These are phyloP conservation scores for Odontocerum albicorne DNA, from an alignment of 2,888 invertebrate species.

Conservation along the genomic window DNA sequence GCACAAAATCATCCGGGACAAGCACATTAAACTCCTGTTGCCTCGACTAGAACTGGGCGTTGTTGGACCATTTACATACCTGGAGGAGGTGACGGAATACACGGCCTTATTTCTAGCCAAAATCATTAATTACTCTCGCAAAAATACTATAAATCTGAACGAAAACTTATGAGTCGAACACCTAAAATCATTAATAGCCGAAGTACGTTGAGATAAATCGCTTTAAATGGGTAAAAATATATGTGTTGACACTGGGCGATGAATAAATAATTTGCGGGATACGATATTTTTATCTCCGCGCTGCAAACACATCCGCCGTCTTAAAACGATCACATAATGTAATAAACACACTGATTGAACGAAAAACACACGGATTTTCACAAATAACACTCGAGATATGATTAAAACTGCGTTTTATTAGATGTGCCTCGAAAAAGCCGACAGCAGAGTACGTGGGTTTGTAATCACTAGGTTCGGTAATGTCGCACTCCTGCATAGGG, in stretches of 20 bases:
- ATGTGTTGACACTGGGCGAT: constrained; percentile 30
- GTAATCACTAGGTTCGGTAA: constrained; percentile 34
- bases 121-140: background rate
- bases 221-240: constrained; percentile 6
- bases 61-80: constrained; percentile 28
- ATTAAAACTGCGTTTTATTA: background rate
- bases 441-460: constrained; percentile 23
- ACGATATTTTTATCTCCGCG: constrained; percentile 17
- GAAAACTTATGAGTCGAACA: too few species aligned
- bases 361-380: constrained; percentile 4
- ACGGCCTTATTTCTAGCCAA: background rate
- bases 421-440: constrained; percentile 14
- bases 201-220: too few species aligned
- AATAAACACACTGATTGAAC: background rate
- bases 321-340: background rate
- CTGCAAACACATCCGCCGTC: background rate
- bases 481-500: constrained; percentile 32
- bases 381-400: constrained; percentile 13
- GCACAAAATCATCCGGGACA: background rate
- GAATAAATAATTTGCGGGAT: constrained; percentile 30
- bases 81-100: constrained; percentile 1
- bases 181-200: too few species aligned
- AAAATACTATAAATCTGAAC: background rate
- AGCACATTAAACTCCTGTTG: constrained; percentile 5
- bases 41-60: constrained; percentile 29